Conservation (phyloP, 2,797 vertebrate species). For the Monodelphis domestica region DNA sequence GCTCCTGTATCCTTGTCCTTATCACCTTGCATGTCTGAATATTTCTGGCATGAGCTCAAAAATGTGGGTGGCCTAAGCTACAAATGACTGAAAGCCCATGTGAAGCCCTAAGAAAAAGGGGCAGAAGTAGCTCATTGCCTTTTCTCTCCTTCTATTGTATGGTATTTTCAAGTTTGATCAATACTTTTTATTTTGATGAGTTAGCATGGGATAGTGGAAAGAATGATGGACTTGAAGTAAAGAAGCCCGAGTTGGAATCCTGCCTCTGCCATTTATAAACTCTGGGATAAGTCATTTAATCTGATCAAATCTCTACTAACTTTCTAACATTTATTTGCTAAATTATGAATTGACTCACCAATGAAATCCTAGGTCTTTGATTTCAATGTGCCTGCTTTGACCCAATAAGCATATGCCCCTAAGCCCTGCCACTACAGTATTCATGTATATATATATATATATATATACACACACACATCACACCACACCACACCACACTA, state of each 20-base stretch:
- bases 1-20: not conserved
- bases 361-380: not conserved
- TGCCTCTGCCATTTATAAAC: not conserved
- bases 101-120: not conserved
- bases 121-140: not conserved
- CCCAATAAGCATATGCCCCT: fast-evolving
- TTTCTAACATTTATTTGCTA: not conserved
- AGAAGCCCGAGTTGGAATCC: not conserved
- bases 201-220: not conserved
- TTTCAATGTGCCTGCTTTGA: not conserved
- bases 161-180: not conserved
- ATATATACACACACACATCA: too few relatives aligned
- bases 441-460: not conserved
- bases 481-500: too few relatives aligned
- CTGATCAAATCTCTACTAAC: not conserved
- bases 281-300: not conserved
- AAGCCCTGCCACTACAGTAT: not conserved
- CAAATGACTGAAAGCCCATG: not conserved
- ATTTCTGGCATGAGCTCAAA: not conserved
- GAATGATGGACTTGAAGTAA: not conserved
- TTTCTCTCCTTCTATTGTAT: not conserved
- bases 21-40: conserved; percentile 9
- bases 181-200: not conserved
- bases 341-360: not conserved
- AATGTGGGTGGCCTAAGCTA: not conserved